A percentile compares a stretch with the other conserved stretches of the same genome.
These are phyloP conservation scores for Brienomyrus brachyistius DNA, from an alignment of 2,113 vertebrate genomes.

Conservation along the genomic window DNA sequence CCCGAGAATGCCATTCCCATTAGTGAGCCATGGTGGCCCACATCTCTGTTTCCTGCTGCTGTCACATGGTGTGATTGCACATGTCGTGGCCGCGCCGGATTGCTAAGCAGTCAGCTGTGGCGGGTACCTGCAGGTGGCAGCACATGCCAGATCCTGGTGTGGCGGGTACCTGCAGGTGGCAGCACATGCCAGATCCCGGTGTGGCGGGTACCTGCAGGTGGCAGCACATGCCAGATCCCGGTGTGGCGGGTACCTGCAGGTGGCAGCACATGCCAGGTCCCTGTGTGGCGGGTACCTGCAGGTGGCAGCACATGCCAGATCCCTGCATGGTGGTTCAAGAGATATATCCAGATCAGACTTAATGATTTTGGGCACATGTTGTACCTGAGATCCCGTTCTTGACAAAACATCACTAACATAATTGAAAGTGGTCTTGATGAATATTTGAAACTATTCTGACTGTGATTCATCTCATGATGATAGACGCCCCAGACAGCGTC, in stretches of 20 bases:
- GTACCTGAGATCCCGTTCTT: background rate
- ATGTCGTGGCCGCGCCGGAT: background rate
- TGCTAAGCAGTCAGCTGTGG: background rate
- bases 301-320: slow-evolving; percentile 5
- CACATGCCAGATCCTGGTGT: background rate
- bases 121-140: slow-evolving; percentile 16
- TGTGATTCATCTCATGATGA: background rate
- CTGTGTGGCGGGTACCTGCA: background rate
- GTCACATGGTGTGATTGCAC: background rate
- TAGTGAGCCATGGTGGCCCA: background rate
- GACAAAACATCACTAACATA: background rate
- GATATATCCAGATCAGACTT: background rate
- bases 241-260: background rate
- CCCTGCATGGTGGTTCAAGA: background rate
- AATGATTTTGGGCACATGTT: background rate
- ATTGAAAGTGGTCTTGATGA: background rate
- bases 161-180: background rate
- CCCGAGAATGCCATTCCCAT: background rate
- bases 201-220: background rate
- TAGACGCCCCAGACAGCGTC: background rate
- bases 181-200: too few relatives aligned
- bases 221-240: too few relatives aligned
- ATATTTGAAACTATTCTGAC: background rate
- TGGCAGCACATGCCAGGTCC: too few relatives aligned
- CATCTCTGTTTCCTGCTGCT: background rate